Base-by-base conservation (phyloP, 2,888 invertebrate species). In the Conus canariensis region DNA sequence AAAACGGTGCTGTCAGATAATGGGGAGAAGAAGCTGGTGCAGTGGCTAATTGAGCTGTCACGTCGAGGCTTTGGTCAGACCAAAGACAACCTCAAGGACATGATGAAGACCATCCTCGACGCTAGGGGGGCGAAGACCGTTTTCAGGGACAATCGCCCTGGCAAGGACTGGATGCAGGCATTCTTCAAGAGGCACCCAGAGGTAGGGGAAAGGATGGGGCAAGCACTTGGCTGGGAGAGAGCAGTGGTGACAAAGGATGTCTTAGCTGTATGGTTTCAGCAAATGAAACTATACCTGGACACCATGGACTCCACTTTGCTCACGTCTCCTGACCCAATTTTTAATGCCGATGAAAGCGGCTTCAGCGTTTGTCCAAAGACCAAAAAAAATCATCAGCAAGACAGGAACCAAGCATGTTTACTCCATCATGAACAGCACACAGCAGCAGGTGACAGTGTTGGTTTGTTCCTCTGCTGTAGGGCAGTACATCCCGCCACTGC, bases 361-460 rank as follows among this genome's bases (percentile, higher is more conserved):
- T 87, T 89, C 87, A 60, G 74, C 25, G 86, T 90, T 80, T 86
- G 59, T 22, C 74, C 60, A 19, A 85, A 67, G 60, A 30, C 45
- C 59, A n/a, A 70, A 70, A n/a, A 64, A 56, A 70, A 60, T 89
- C 1, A 12, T 89, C 80, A 82, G 85, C 58, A 70, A 58, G 30
- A 87, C 86, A 59, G 90, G 85, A 14, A 45, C 87, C 30, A 90
- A 90, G 30, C 86, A 86, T 58, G 90, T 90, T 12, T 77, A 87
- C 64, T 86, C 74, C 59, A 45, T 90, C 25, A 77, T 74, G 14
- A 30, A 60, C 77, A 80, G 86, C 60, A 87, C 67, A 9, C 74
- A 74, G 80, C 86, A 70, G 16, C 90, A 90, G 30, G 90, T 90
- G 12, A 87, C 87, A 25, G 87, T 90, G 59, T 74, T 90, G 64